Base-by-base conservation (phyloP, 2,113 vertebrate species). In the Hypanus sabinus region DNA sequence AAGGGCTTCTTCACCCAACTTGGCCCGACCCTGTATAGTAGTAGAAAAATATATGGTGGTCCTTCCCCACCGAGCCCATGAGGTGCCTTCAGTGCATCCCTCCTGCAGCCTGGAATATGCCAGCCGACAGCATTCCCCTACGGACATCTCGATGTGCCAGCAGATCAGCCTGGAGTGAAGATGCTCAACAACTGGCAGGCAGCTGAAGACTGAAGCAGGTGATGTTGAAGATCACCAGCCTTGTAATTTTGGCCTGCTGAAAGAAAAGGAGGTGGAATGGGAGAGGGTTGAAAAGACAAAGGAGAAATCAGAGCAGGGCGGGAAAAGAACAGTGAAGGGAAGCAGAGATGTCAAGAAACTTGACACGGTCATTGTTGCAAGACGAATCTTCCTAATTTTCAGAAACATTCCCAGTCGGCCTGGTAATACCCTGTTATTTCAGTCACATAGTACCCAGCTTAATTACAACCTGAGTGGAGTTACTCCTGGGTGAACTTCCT, bases 381-480 rank as follows among this genome's bases (percentile, higher is more conserved):
- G n/a, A 12, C 11, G 12, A 14, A 62, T 60, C 30, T 62, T n/a
- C 57, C 60, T 88, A 65, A 4, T 65, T 88, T 18, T 30, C 85
- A 65, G 20, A 88, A 33, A 65, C 33, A 65, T 88, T 60, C 62
- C 0, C 30, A 62, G 57, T 65, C 60, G 65, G 57, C 85, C 85
- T n/a, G 14, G 30, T 88, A 88, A 62, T 88, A 88, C 27, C 85
- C 60, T 88, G 33, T 93, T 71, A 93, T 73, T 93, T 93, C 18
- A 38, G 33, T 91, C 20, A 38, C 11, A 14, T 12, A 33, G 90
- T 46, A 22, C 12, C 46, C 68, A 71, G 16, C 71, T 70, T 46
- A 73, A 93, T 93, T 71, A 93, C 46, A 93, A 46, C 90, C 90
- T 93, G 36, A 73, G 36, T 93, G 22, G 1, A 73, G 33, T 93